Percentiles rank a stretch among this genome's conserved stretches.
phyloP scores from a whole-genome alignment of 2,113 vertebrate genomes.

The Athene noctua region DNA sequence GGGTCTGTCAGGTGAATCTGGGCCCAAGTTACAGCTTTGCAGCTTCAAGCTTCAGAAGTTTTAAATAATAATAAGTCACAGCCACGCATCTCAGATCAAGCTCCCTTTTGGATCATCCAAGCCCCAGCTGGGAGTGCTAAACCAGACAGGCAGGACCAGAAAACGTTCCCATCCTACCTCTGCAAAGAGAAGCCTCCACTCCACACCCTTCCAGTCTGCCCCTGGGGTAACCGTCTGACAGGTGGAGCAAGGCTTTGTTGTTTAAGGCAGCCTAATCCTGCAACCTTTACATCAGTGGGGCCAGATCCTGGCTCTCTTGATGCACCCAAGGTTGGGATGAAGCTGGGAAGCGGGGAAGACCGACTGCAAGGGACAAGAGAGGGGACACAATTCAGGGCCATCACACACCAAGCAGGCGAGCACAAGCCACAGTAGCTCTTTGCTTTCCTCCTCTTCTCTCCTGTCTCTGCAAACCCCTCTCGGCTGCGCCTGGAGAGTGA shows the following conservation, averaged over 20 bases:
- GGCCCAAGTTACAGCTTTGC: background rate
- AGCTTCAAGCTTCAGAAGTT: background rate
- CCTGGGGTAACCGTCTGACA: slow-evolving; percentile 28
- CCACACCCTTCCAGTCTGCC: slow-evolving; percentile 41
- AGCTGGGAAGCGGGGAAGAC: background rate
- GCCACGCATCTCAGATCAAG: background rate
- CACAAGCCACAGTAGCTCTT: background rate
- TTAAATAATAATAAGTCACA: background rate
- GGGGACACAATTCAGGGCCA: background rate
- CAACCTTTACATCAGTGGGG: background rate
- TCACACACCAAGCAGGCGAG: no score
- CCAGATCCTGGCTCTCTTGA: background rate
- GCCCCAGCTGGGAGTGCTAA: background rate
- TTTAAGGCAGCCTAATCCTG: slow-evolving; percentile 2
- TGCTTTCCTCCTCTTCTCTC: background rate
- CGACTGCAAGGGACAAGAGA: background rate
- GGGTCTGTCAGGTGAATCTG: background rate
- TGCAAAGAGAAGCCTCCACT: background rate
- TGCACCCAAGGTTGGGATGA: background rate
- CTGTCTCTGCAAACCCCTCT: background rate
- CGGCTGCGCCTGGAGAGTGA: rapidly evolving
- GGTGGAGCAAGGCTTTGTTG: background rate
- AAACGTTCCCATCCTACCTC: background rate
- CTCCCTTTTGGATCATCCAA: slow-evolving; percentile 4
- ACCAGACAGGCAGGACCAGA: slow-evolving; percentile 43